Evolutionary conservation across 2,113 vertebrate species (phyloP), one percentile per base, ranked within the genome.

Genomic region (Lamprologus ornatipinnis): DNA sequence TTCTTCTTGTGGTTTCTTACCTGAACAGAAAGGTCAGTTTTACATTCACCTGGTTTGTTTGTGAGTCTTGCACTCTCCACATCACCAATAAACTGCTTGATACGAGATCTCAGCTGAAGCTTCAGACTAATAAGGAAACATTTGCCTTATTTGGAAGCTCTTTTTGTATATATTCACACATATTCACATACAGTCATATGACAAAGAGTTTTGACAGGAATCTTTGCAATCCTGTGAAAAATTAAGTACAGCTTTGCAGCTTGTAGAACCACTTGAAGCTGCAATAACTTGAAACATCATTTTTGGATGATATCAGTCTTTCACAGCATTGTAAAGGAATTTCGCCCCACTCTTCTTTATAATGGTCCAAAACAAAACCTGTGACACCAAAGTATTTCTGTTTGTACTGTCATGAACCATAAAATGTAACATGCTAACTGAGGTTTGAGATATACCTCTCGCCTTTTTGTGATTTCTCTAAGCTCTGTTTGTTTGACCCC

Each of bases 171-270:
- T 65, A 12, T 65, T n/a, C 31, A n/a, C 60, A 65, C 9, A 63
- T 58, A 58, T 58, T 58, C 55, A 9, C 26, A 58, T 17, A 33
- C 8, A 60, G 28, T 60, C 57, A 33, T 33, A 19, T 19, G 28
- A 33, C 57, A 60, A 33, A 60, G 58, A 33, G 15, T 60, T 65
- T 65, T 65, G 31, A 65, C 31, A 65, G 31, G 31, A n/a, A 65
- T 7, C 4, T n/a, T 35, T 65, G 60, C 6, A 35, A 2, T 35
- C 10, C 60, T 65, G 31, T 65, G 9, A 65, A 65, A 65, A 35
- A 35, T 35, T 65, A 63, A 63, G 31, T 35, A n/a, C 60, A 65
- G 0, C 58, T 65, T n/a, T 65, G 4, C 0, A n/a, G 17, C 17
- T 35, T 65, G 17, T 65, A 65, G 58, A 63, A 35, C 28, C 58